phyloP scores from a whole-genome alignment of 2,888 invertebrate genomes.

The Synanthedon tipuliformis region DNA sequence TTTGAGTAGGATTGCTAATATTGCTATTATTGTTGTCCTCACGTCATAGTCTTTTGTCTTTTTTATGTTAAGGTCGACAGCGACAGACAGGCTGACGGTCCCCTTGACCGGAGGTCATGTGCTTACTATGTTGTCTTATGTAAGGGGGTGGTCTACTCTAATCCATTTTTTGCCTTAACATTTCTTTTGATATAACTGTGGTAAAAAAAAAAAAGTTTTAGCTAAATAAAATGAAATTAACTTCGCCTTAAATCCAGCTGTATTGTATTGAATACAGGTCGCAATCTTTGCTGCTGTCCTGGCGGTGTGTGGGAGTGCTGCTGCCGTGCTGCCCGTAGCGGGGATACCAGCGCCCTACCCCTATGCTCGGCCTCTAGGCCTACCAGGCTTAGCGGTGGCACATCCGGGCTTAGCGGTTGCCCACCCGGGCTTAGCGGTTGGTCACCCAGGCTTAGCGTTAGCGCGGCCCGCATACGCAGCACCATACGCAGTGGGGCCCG shows the following conservation, averaged over 20 bases:
- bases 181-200: not conserved
- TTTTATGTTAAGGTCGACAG: too few species aligned
- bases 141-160: too few species aligned
- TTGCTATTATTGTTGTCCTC: too few species aligned
- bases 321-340: slow-evolving; percentile 19
- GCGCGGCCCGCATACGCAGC: slow-evolving; percentile 20
- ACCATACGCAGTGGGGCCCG: slow-evolving; percentile 27
- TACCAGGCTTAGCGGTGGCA: slow-evolving; percentile 17
- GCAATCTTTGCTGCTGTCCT: slow-evolving; percentile 40
- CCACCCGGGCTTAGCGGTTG: slow-evolving; percentile 17
- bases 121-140: too few species aligned
- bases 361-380: slow-evolving; percentile 31
- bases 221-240: too few species aligned
- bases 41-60: too few species aligned
- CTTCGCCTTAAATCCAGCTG: not conserved
- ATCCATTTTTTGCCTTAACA: too few species aligned
- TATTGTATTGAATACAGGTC: slow-evolving; percentile 20
- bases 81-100: too few species aligned
- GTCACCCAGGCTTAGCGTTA: slow-evolving; percentile 28
- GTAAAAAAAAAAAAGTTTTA: not conserved
- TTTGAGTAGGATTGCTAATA: too few species aligned
- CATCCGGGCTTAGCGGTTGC: slow-evolving; percentile 9
- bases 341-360: slow-evolving; percentile 32
- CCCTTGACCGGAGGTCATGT: too few species aligned
- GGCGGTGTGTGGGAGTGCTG: slow-evolving; percentile 37